Evolutionary conservation across 1,140 invertebrate species (phyloP), one percentile per base, ranked within the genome.

Genomic region (Drosophila mauritiana): DNA sequence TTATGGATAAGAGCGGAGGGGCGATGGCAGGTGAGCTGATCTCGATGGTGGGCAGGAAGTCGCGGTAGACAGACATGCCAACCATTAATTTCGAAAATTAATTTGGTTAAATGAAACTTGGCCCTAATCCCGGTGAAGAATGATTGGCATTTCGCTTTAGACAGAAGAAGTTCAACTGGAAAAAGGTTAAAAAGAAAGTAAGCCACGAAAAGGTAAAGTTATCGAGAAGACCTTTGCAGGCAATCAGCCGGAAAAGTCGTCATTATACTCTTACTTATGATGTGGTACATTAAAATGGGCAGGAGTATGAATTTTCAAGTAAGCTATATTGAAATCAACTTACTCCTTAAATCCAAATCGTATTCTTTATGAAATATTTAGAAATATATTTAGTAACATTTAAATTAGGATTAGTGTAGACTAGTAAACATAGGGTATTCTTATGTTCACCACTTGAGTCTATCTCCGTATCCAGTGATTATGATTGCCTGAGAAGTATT

Each of bases 71-170:
- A 39, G 67, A 68, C 43, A 56, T 49, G 51, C 36, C 51, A 54
- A 39, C 36, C 31, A 70, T 70, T 70, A 64, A 74, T 64, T 69
- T 77, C 43, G 49, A 31, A 85, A 85, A 85, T 85, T 85, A 85
- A 85, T 85, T 85, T 85, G 67, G 43, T 70, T 85, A 85, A 85
- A 85, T 59, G 75, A 73, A 85, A 85, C 53, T 65, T 53, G 55
- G 39, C 37, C 17, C n/a, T 72, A 52, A 70, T 73, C 39, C 54
- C 13, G 12, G 39, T 31, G 8, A 73, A 73, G 61, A 59, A 73
- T 73, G 39, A 22, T 22, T 55, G 63, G 49, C 63, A 70, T 62
- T 53, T 62, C 39, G 34, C 27, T 39, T 73, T 40, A 25, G 40
- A 36, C 57, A 51, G 68, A 81, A 51, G 68, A 81, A 82, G 75